These are phyloP conservation scores for Byasa hedistus DNA, from an alignment of 2,888 invertebrate species.

Conservation along the genomic window DNA sequence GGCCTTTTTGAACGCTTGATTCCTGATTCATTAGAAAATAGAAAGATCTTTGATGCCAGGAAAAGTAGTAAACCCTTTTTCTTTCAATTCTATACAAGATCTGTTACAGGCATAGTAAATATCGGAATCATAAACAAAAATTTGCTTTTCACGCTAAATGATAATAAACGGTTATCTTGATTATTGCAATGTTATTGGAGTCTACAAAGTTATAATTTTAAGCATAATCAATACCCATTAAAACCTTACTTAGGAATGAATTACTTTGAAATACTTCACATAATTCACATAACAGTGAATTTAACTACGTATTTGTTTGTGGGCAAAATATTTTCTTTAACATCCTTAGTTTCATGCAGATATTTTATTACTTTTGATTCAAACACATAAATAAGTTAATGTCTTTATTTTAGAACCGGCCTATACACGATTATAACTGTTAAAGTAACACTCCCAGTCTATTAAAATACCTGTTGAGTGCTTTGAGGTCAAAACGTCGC, in stretches of 20 bases:
- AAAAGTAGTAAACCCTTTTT: too few relatives aligned
- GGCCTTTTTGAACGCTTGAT: too few relatives aligned
- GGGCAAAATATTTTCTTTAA: too few relatives aligned
- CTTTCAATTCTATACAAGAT: too few relatives aligned
- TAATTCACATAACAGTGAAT: too few relatives aligned
- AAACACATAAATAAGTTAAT: not conserved
- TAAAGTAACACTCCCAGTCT: conserved; percentile 6
- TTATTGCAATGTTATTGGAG: not conserved
- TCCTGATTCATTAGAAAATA: too few relatives aligned
- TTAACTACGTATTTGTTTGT: too few relatives aligned
- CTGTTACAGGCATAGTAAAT: too few relatives aligned
- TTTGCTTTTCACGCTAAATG: not conserved
- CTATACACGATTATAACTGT: conserved; percentile 8
- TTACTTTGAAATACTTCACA: not conserved
- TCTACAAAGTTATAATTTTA: not conserved
- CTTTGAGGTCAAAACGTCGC: conserved; percentile 10
- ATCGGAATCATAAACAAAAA: not conserved
- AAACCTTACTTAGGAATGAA: not conserved
- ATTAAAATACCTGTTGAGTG: conserved; percentile 23
- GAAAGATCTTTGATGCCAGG: too few relatives aligned
- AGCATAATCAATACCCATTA: not conserved
- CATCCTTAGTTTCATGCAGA: too few relatives aligned
- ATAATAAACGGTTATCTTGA: not conserved
- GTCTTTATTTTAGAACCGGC: not conserved
- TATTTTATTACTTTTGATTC: not conserved